Evolutionary conservation across 1,140 invertebrate genomes (phyloP), one percentile per base, ranked within the genome.

Genomic region (Eciton burchellii): DNA sequence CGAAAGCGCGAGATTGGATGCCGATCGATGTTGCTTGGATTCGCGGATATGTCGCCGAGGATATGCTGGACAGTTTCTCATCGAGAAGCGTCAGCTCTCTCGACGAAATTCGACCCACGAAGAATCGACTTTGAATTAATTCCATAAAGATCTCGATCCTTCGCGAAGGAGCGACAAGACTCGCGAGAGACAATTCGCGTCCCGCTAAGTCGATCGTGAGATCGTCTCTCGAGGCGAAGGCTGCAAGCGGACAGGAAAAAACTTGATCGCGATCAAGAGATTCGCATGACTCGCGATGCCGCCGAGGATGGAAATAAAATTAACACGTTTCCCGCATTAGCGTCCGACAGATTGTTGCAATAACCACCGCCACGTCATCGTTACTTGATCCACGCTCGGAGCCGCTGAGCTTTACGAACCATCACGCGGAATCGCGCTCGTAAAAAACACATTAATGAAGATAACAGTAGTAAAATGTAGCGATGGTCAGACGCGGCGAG

Each of bases 1-100:
- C 88, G 87, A 91, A 90, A 92, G 89, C 88, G 84, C 82, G 84
- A 87, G 82, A 90, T 90, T 72, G 63, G 76, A 68, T 57, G 68
- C 60, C 68, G 60, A 82, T 88, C 77, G 52, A 70, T 74, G 54
- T 68, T 62, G 60, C 26, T 41, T 19, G 43, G 63, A 35, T 26
- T 26, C 26, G 19, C 43, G 72, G 8, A n/a, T n/a, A 26, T 29
- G 4, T 35, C 35, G 6, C 35, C n/a, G n/a, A 6, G 35, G 35
- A 35, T 6, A 35, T 35, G 35, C 35, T 35, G 2, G 35, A 35
- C 2, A 3, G 35, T 35, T 35, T 35, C 35, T n/a, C n/a, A n/a
- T n/a, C 35, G 35, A 35, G 6, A 35, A 35, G 35, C 2, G 2
- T 35, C 35, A 6, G 6, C 35, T 35, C 2, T 35, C 35, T 35